These are phyloP conservation scores for Bujurquina vittata DNA, from an alignment of 2,113 vertebrate genomes.

Conservation along the genomic window DNA sequence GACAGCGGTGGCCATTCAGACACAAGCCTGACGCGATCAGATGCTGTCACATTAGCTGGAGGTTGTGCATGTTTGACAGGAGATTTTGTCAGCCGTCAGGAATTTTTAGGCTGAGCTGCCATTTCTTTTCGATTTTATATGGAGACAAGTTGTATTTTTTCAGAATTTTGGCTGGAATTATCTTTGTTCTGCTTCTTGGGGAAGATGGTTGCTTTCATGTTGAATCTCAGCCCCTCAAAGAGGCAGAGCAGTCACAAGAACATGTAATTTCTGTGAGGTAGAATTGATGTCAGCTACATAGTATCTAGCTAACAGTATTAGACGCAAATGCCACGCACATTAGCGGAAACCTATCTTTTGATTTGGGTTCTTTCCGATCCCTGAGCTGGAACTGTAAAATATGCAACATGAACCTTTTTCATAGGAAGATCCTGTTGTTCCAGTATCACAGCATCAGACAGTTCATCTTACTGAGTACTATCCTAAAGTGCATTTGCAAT, in stretches of 20 bases:
- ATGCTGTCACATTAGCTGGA: not conserved
- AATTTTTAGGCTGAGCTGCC: not conserved
- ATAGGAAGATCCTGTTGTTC: fast-evolving
- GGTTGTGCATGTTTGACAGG: not conserved
- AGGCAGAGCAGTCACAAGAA: not conserved
- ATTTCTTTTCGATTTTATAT: not conserved
- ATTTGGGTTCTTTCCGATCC: not conserved
- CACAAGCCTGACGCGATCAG: not conserved
- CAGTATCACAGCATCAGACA: not conserved
- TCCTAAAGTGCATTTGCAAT: not conserved
- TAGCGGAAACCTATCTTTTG: not conserved
- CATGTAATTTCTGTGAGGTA: not conserved
- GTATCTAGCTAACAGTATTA: not conserved
- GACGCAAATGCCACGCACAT: not conserved
- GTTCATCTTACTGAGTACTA: not conserved
- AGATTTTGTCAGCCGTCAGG: not conserved
- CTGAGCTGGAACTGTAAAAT: not conserved
- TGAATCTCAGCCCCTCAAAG: not conserved
- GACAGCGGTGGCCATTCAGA: not conserved
- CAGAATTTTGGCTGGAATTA: not conserved
- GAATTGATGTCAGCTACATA: not conserved
- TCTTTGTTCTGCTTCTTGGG: not conserved
- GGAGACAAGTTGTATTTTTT: not conserved
- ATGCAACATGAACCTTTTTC: not conserved
- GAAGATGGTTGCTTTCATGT: not conserved